Percentiles rank a stretch among this genome's conserved stretches.
phyloP scores from a whole-genome alignment of 2,113 vertebrate genomes.

The Callospermophilus lateralis region DNA sequence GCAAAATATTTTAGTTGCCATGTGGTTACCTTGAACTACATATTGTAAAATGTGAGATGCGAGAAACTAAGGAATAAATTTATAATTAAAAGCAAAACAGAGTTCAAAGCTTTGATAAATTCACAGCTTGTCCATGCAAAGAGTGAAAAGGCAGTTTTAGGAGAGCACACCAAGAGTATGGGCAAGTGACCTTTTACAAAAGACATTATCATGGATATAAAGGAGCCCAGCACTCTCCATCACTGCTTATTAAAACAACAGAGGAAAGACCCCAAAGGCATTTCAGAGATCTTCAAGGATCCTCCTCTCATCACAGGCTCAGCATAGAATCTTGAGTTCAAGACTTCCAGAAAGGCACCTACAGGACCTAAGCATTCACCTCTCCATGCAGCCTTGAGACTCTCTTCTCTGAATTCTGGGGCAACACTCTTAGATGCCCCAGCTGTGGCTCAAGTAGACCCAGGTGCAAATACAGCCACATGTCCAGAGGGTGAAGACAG shows the following conservation, averaged over 20 bases:
- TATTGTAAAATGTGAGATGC: not conserved
- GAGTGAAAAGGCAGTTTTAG: not conserved
- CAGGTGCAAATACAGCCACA: no score
- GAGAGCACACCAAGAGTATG: no score
- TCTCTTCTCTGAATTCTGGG: no score
- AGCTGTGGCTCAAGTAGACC: not conserved
- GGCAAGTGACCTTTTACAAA: not conserved
- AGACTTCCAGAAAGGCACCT: not conserved
- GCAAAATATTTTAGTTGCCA: not conserved
- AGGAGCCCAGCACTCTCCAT: not conserved
- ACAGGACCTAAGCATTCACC: not conserved
- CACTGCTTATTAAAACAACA: not conserved
- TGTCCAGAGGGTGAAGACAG: rapidly evolving
- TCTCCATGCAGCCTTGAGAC: no score
- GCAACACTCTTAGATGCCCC: not conserved
- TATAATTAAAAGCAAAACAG: not conserved
- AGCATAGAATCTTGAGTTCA: not conserved
- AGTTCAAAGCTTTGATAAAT: not conserved
- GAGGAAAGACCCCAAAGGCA: no score
- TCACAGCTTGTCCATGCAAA: not conserved
- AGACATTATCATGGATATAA: not conserved
- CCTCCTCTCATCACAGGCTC: not conserved
- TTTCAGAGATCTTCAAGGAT: not conserved
- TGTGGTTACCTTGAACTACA: not conserved
- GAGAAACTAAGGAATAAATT: not conserved